Base-by-base conservation (phyloP, 1,140 invertebrate species). In the Drosophila eugracilis region DNA sequence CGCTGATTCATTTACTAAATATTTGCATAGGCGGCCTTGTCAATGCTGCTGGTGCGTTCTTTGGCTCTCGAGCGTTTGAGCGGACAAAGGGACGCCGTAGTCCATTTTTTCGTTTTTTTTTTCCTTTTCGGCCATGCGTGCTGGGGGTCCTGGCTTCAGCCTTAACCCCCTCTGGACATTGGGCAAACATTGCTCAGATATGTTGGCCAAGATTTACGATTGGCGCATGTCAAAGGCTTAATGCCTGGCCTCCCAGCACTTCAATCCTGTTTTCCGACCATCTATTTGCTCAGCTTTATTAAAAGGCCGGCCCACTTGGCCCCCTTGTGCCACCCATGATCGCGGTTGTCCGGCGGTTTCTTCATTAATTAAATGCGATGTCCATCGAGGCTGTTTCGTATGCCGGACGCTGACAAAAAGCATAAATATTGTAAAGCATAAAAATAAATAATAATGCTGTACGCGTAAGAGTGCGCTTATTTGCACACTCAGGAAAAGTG, bases 1-100 rank as follows among this genome's bases (percentile, higher is more conserved):
- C 89, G 89, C 89, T 90, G 89, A 90, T 90, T 90, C 89, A 90
- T 90, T 89, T 86, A 90, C 89, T 90, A 90, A 90, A 90, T 90
- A 90, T 90, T 90, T 90, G 80, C 89, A 89, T 86, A 89, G 89
- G 89, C 89, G 89, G 84, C 89, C 89, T 90, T 90, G 88, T 90
- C 88, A 84, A 86, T 73, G 78, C 65, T 85, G 86, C 70, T 72
- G 69, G 53, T 59, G 22, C 45, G 54, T 22, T 41, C 49, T 44
- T 53, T 47, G 53, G 12, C 45, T 50, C 73, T 14, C 45, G 7
- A 67, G 36, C 59, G 66, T 65, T 72, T 71, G 70, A 80, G 73
- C 65, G 81, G 78, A 83, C 83, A 88, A 67, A 81, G 74, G 59
- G 70, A 47, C 63, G 63, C 83, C 65, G 77, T 39, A 44, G 59